Base-by-base conservation (phyloP, 2,797 vertebrate genomes). In the Chelonia mydas region DNA sequence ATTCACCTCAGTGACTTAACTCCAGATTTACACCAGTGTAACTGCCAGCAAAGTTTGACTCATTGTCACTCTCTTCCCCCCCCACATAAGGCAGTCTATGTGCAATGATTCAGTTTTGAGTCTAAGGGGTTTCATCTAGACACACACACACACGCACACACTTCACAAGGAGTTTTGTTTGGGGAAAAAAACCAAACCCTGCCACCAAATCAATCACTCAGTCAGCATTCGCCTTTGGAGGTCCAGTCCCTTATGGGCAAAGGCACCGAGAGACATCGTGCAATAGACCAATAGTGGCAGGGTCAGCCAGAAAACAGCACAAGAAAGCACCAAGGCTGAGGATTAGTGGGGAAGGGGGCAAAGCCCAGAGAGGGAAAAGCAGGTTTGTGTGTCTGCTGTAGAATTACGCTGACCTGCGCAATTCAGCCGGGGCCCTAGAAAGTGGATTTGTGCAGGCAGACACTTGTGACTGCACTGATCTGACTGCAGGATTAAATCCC, bases 131-230 rank as follows among this genome's bases (percentile, higher is more conserved):
- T 72, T 41, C 33, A 61, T 33, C 7, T 37, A 68, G 17, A 33
- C 7, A 19, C 59, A 33, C 2, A 89, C 90, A 90, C 92, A 94
- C 87, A 17, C 31, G 31, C 28, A 33, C 33, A 33, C 2, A 89
- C 88, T 84, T 87, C 87, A 47, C 37, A 89, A 87, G 79, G 90
- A 12, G 55, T 77, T 61, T 84, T 77, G 15, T 59, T 45, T 27
- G 23, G 9, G n/a, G 65, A 37, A 11, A 21, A 21, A 41, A 21
- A 23, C 53, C 19, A 41, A 68, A 68, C 16, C 7, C 61, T 72
- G n/a, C n/a, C 37, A 72, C 65, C 65, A 23, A 72, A 23, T 41
- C 28, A 27, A 88, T 94, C 95, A 96, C 97, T 96, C 92, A 3
- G 85, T 92, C 92, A 59, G 94, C 50, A 54, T 13, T 59, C 77